Percentiles rank a stretch among this genome's conserved stretches.
phyloP scores from a whole-genome alignment of 2,888 invertebrate species.

The Graphium colonna region DNA sequence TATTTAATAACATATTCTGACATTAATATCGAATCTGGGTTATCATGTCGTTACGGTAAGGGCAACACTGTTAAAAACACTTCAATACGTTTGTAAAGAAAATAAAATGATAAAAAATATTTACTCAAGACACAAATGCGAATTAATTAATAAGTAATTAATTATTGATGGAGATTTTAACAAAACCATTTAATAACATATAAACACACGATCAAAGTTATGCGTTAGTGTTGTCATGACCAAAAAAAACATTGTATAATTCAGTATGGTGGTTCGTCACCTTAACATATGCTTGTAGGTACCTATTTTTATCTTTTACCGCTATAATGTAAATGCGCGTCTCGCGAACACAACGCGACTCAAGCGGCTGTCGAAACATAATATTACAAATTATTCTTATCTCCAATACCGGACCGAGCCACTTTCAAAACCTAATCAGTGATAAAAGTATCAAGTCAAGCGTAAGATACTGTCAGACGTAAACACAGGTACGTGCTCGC shows the following conservation, averaged over 20 bases:
- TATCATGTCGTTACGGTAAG: too few relatives aligned
- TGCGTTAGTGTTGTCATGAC: background rate
- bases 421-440: background rate
- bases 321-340: slow-evolving; percentile 53
- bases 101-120: too few relatives aligned
- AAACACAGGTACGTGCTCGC: background rate
- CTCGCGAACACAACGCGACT: slow-evolving; percentile 28
- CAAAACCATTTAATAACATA: too few relatives aligned
- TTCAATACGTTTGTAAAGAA: too few relatives aligned
- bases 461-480: background rate
- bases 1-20: too few relatives aligned
- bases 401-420: background rate
- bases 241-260: slow-evolving; percentile 1
- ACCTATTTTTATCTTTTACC: slow-evolving; percentile 60
- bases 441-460: background rate
- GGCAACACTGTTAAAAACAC: too few relatives aligned
- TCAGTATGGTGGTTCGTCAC: slow-evolving; percentile 6
- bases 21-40: too few relatives aligned
- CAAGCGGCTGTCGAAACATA: slow-evolving; percentile 31
- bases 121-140: too few relatives aligned
- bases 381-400: slow-evolving; percentile 14
- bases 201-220: background rate
- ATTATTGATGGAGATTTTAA: too few relatives aligned
- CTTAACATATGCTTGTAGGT: slow-evolving; percentile 9
- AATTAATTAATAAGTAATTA: too few relatives aligned